Percentiles rank a stretch among this genome's conserved stretches.
phyloP scores from a whole-genome alignment of 1,140 invertebrate genomes.

The Drosophila kohkoa region DNA sequence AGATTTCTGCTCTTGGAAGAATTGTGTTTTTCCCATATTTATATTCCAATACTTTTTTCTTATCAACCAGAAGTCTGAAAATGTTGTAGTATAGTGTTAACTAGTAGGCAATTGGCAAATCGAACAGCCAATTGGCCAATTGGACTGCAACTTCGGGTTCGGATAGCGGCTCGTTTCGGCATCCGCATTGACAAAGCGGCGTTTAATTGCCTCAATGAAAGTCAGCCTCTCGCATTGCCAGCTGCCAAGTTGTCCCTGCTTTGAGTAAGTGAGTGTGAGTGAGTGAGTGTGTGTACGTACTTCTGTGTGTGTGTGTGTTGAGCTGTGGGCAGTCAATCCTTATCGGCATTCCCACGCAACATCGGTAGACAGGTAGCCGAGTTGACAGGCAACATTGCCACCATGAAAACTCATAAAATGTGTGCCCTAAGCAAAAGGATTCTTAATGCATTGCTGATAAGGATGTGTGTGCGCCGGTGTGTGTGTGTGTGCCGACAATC shows the following conservation, averaged over 20 bases:
- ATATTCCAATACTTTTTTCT: background rate
- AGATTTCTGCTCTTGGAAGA: too few relatives aligned
- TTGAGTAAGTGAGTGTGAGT: background rate
- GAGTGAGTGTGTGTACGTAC: background rate
- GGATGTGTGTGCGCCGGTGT: constrained; percentile 25
- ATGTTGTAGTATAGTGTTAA: constrained; percentile 30
- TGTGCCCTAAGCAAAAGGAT: constrained; percentile 55
- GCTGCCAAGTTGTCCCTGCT: constrained; percentile 25
- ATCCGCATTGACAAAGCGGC: constrained; percentile 75
- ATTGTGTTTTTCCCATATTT: background rate
- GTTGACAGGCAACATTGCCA: constrained; percentile 39
- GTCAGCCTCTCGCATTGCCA: constrained; percentile 15
- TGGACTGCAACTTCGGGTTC: constrained; percentile 52
- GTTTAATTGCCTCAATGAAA: constrained; percentile 67
- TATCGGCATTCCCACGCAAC: constrained; percentile 71
- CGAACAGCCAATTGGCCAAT: constrained; percentile 69
- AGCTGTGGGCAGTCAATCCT: constrained; percentile 12
- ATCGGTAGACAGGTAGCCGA: constrained; percentile 55
- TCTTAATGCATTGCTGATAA: constrained; percentile 65
- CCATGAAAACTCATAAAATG: constrained; percentile 57
- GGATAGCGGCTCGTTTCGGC: constrained; percentile 61
- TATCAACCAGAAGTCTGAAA: background rate
- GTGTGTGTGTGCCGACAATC: background rate
- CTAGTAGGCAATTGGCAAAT: constrained; percentile 50
- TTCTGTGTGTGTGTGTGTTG: constrained; percentile 1